Base-by-base conservation (phyloP, 2,888 invertebrate genomes). In the Ophonus ardosiacus region DNA sequence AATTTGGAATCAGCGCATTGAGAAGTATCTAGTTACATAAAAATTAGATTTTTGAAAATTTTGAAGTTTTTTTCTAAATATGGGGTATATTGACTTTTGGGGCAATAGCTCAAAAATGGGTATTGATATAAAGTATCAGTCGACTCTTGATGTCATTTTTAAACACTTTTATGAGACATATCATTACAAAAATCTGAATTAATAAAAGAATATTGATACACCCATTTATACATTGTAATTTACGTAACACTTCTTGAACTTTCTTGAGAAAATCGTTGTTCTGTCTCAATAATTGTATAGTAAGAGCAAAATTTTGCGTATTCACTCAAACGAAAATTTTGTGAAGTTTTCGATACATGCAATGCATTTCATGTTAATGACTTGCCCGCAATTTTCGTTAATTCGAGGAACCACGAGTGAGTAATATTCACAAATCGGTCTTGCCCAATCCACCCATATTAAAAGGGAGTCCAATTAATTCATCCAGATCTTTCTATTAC, bases 371-470 rank as follows among this genome's bases (percentile, higher is more conserved):
- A 82, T 82, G 71, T 71, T 82, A 82, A 82, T 82, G 82, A 68
- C 80, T 71, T 51, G 56, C 82, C 82, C 82, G 82, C 71, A 82
- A 82, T 82, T 56, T 17, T 74, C 18, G 81, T 68, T 15, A 68
- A 71, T 82, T 82, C 82, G 57, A 71, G 82, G 82, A 82, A 65
- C 82, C 71, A 82, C 71, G 56, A 82, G 2, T 51, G 71, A 71
- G 7, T 4, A 17, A 21, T 10, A 68, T 40, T 68, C 68, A 10
- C 38, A 68, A 31, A 31, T 68, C 31, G n/a, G 0, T 15, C 68
- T 0, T 31, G 24, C 15, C n/a, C 38, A 24, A 31, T 38, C 31
- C 43, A 51, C 0, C 31, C 31, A 2, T 31, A 31, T 31, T 6
- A 31, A 31, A 31, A 24, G 7, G 63, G 10, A 18, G 18, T 7